Conservation (phyloP, 92 coral and sea anemone species). For the Palythoa heliodiscus region DNA sequence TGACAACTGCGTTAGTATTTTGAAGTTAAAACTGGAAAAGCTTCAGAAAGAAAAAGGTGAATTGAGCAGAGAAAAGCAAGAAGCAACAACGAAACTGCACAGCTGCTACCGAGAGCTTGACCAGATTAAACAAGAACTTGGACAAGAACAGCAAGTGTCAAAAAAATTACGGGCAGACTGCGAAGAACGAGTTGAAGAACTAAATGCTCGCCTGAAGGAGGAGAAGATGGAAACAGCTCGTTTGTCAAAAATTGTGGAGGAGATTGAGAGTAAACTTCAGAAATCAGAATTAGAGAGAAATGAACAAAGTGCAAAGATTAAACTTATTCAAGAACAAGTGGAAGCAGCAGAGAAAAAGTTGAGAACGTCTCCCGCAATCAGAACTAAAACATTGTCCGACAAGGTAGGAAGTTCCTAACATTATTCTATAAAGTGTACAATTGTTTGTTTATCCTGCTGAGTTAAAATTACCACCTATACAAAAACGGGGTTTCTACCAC, state of each 20-base stretch:
- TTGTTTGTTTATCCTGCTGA: too few relatives aligned
- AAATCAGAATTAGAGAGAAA: conserved; percentile 59
- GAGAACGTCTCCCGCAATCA: neutral
- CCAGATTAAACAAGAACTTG: conserved; percentile 54
- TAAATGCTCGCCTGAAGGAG: conserved; percentile 55
- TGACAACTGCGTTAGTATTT: conserved; percentile 63
- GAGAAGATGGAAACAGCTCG: conserved; percentile 61
- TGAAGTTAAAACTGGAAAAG: conserved; percentile 63
- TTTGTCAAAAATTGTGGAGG: conserved; percentile 51
- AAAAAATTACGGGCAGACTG: conserved; percentile 48
- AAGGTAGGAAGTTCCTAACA: neutral
- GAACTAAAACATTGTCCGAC: neutral
- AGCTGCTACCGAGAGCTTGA: conserved; percentile 63
- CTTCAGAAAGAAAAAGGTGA: conserved; percentile 59
- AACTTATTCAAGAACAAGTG: conserved; percentile 57
- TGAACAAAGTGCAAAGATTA: conserved; percentile 46
- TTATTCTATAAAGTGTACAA: too few relatives aligned
- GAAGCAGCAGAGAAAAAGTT: conserved; percentile 39
- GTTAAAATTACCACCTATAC: too few relatives aligned
- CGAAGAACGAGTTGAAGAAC: conserved; percentile 64
- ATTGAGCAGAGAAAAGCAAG: conserved; percentile 54
- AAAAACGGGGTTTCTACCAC: too few relatives aligned
- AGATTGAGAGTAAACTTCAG: conserved; percentile 50
- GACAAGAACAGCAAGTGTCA: conserved; percentile 49
- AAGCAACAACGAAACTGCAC: conserved; percentile 53